Evolutionary conservation across 2,888 invertebrate genomes (phyloP).

Genomic region (Chrysina gloriosa): DNA sequence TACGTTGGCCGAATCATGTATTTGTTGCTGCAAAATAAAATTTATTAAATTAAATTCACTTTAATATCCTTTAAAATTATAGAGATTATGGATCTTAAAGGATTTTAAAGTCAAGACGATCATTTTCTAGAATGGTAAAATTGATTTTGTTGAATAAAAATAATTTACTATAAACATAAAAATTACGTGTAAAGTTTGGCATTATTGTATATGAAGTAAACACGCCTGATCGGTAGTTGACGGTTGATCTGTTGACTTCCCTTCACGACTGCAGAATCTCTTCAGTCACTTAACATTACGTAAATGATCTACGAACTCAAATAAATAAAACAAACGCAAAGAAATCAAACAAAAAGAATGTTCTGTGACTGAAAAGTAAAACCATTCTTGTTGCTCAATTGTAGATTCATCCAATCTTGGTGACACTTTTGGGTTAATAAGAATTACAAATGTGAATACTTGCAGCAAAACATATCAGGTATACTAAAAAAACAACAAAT

Average conservation of each 20-base stretch:
- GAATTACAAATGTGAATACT: slow-evolving; percentile 9
- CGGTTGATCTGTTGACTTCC: slow-evolving; percentile 34
- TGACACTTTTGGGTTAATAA: slow-evolving; percentile 34
- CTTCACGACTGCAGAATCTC: slow-evolving; percentile 50
- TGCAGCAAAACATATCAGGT: slow-evolving; percentile 12
- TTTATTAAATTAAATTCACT: no score
- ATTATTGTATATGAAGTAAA: slow-evolving; percentile 1
- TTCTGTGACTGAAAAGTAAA: slow-evolving; percentile 34
- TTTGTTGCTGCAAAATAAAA: slow-evolving; percentile 10
- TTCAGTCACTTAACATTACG: slow-evolving; percentile 44
- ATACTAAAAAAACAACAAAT: slow-evolving; percentile 6
- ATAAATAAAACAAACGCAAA: slow-evolving; percentile 1
- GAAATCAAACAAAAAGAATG: slow-evolving; percentile 8
- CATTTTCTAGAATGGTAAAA: background rate
- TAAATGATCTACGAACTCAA: slow-evolving; percentile 13
- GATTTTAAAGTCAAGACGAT: background rate
- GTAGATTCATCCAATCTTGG: slow-evolving; percentile 19
- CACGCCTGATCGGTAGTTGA: slow-evolving; percentile 18
- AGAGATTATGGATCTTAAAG: no score
- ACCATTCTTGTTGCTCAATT: slow-evolving; percentile 14
- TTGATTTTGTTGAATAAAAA: background rate
- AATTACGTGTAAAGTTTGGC: background rate
- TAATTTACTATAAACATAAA: background rate
- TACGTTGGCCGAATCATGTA: background rate
- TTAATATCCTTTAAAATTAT: no score